Conservation (phyloP, 2,113 vertebrate genomes). For the Cervus canadensis region DNA sequence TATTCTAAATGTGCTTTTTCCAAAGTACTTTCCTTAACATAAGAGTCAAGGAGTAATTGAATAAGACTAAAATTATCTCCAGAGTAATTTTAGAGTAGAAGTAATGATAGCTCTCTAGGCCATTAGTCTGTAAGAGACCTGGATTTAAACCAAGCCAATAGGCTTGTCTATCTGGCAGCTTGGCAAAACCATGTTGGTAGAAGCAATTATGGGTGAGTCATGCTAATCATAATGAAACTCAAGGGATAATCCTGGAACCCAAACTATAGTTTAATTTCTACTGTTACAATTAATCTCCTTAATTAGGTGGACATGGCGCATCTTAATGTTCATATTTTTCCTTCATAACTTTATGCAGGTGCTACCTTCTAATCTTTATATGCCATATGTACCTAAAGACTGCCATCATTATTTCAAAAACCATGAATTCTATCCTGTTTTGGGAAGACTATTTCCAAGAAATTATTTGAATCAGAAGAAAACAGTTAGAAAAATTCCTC, state of each 20-base stretch:
- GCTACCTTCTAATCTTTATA: slow-evolving; percentile 8
- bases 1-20: not conserved
- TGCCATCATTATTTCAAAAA: not conserved
- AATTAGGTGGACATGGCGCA: slow-evolving; percentile 12
- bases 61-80: slow-evolving; percentile 10
- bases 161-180: not conserved
- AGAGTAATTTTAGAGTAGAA: slow-evolving; percentile 8
- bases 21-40: not conserved
- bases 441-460: not conserved
- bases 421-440: not conserved
- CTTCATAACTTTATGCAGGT: not conserved
- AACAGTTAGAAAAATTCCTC: not conserved
- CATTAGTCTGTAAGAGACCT: slow-evolving; percentile 11
- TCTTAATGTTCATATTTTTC: not conserved
- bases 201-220: slow-evolving; percentile 30
- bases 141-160: not conserved
- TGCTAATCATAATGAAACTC: slow-evolving; percentile 49
- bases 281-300: slow-evolving; percentile 47
- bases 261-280: slow-evolving; percentile 54
- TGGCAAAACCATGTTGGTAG: slow-evolving; percentile 28
- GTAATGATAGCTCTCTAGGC: not conserved
- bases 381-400: not conserved
- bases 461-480: not conserved
- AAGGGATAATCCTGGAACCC: slow-evolving; percentile 10
- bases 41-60: not conserved